Evolutionary conservation across 2,113 vertebrate genomes (phyloP), one percentile per base, ranked within the genome.

Genomic region (Centropus bengalensis): DNA sequence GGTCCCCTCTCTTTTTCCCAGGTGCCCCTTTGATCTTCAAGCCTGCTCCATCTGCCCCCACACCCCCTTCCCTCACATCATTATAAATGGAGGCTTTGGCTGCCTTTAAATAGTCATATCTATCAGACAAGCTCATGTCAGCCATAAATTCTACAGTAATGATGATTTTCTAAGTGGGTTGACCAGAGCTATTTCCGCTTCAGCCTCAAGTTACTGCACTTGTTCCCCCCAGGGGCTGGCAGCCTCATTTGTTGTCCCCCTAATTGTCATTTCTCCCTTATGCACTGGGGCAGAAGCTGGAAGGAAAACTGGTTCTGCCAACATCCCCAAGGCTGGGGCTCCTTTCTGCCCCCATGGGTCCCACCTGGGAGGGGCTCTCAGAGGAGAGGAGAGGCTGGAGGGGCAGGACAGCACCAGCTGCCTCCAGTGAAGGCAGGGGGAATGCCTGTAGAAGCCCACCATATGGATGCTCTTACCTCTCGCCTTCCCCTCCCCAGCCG

Each of bases 151-250:
- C 95, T 95, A 82, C 56, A 51, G 91, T 95, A 96, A 96, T 98
- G 94, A 97, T 97, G 97, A 97, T 97, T 97, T 97, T 96, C 97
- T 98, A 98, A 98, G 96, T 98, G 97, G 97, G 97, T 96, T 79
- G 95, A 97, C 97, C 75, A 79, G 86, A 97, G 97, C 97, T 98
- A 97, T 98, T 98, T 98, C 97, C 96, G 97, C 94, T 96, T 97
- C 96, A 97, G 97, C 97, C 96, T 98, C 97, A 97, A 97, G 97
- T 98, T 98, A 97, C 97, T 75, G 79, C 82, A 81, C 24, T 42
- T 10, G 76, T 83, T 14, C 66, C 87, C 66, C 47, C 64, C 47
- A 77, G 89, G 89, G 79, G 68, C 88, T 23, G 2, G 32, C 86
- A 90, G 73, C 44, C 79, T 96, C 91, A 90, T 96, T 95, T 96